Evolutionary conservation across 2,113 vertebrate genomes (phyloP).

Genomic region (Polyodon spathula): DNA sequence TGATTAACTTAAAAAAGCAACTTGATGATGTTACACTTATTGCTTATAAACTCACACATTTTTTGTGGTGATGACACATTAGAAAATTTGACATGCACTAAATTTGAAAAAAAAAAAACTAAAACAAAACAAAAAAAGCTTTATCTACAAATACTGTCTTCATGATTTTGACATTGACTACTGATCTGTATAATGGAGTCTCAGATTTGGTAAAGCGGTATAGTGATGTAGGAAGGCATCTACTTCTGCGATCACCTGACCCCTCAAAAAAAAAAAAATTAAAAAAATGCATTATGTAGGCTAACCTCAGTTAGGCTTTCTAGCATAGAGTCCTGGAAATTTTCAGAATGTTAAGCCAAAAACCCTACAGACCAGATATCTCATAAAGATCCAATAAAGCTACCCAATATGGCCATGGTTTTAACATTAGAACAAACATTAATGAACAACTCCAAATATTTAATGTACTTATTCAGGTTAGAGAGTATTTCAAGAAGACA

Average conservation of each 20-base stretch:
- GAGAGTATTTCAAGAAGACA: slow-evolving; percentile 89
- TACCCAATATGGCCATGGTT: slow-evolving; percentile 46
- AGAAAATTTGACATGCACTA: slow-evolving; percentile 68
- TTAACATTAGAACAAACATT: slow-evolving; percentile 34
- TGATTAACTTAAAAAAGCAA: slow-evolving; percentile 47
- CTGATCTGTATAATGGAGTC: slow-evolving; percentile 58
- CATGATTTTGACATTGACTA: slow-evolving; percentile 58
- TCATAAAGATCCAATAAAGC: slow-evolving; percentile 35
- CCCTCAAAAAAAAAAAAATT: slow-evolving; percentile 18
- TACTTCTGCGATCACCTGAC: slow-evolving; percentile 57
- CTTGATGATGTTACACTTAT: slow-evolving; percentile 80
- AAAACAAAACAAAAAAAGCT: slow-evolving; percentile 35
- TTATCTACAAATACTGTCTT: slow-evolving; percentile 65
- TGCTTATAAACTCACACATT: slow-evolving; percentile 61
- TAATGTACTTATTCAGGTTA: slow-evolving; percentile 52
- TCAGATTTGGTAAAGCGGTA: slow-evolving; percentile 79
- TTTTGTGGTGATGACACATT: slow-evolving; percentile 62
- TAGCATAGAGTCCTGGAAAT: slow-evolving; percentile 52
- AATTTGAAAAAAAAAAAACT: slow-evolving; percentile 33
- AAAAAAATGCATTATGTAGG: slow-evolving; percentile 45
- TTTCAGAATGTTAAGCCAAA: slow-evolving; percentile 28
- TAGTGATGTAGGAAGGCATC: slow-evolving; percentile 73
- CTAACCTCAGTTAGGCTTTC: slow-evolving; percentile 59
- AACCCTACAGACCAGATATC: slow-evolving; percentile 28
- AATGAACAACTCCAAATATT: slow-evolving; percentile 38